phyloP scores from a whole-genome alignment of 2,888 invertebrate species.

The Brachylomia viminalis region DNA sequence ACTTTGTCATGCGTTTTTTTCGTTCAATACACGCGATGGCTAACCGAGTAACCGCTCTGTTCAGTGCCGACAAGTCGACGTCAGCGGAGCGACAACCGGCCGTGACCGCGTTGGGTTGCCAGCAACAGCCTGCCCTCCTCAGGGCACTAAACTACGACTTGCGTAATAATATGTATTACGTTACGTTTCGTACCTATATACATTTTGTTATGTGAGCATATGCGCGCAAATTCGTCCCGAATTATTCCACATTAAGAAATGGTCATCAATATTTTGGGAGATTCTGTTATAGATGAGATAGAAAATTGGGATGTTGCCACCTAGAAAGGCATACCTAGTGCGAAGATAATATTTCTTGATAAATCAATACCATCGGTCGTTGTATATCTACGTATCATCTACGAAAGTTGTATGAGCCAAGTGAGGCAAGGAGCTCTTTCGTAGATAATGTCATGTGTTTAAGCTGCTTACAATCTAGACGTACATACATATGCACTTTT shows the following conservation, averaged over 20 bases:
- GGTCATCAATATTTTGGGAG: constrained; percentile 36
- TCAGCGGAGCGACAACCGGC: constrained; percentile 81
- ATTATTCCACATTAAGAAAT: constrained; percentile 21
- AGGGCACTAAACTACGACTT: constrained; percentile 72
- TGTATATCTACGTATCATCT: no score
- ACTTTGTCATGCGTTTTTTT: constrained; percentile 40
- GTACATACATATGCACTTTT: constrained; percentile 35
- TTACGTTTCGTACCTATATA: constrained; percentile 52
- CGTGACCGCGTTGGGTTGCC: constrained; percentile 84
- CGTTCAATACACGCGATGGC: constrained; percentile 39
- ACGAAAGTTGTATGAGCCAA: constrained; percentile 30
- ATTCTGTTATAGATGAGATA: constrained; percentile 18
- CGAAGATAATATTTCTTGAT: constrained; percentile 8
- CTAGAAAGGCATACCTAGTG: constrained; percentile 8
- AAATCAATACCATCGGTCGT: constrained; percentile 20
- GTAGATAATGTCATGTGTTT: constrained; percentile 27
- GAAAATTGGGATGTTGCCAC: constrained; percentile 38
- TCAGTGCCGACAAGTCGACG: constrained; percentile 65
- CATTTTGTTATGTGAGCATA: constrained; percentile 34
- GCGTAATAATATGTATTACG: constrained; percentile 71
- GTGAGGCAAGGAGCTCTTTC: constrained; percentile 28
- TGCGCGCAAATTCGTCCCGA: constrained; percentile 39
- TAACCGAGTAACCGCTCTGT: constrained; percentile 36
- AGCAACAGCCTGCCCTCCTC: constrained; percentile 70
- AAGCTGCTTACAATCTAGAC: constrained; percentile 20